Evolutionary conservation across 2,797 vertebrate genomes (phyloP).

Genomic region (Limnodromus scolopaceus): DNA sequence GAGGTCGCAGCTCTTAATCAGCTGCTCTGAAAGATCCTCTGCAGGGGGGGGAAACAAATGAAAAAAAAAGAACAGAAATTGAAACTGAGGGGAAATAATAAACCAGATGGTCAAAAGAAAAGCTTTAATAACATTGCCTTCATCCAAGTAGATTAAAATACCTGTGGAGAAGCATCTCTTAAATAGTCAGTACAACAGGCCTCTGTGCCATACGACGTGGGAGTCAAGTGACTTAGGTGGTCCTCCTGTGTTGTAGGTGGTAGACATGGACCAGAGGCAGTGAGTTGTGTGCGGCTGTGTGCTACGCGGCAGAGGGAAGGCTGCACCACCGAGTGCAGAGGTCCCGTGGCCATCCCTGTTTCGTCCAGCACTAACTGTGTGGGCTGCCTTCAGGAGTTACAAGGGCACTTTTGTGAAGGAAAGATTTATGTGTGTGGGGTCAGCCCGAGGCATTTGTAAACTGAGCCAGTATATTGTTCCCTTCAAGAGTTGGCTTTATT

Average conservation of each 20-base stretch:
- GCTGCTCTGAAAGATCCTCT: constrained; percentile 80
- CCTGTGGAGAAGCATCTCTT: neutral
- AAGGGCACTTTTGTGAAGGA: neutral
- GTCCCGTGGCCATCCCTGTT: neutral
- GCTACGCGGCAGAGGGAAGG: neutral
- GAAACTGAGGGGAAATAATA: neutral
- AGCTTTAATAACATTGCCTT: neutral
- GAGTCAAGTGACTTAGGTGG: neutral
- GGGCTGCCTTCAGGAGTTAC: neutral
- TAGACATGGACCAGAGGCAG: neutral
- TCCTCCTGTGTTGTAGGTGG: neutral
- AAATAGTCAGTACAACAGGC: neutral
- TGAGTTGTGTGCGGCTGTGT: neutral
- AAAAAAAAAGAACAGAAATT: neutral
- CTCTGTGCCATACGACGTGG: neutral
- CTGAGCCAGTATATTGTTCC: neutral
- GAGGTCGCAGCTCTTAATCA: constrained; percentile 78
- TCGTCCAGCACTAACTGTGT: neutral
- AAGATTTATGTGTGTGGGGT: neutral
- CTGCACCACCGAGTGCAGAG: neutral
- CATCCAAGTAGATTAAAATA: neutral
- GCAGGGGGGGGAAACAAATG: neutral
- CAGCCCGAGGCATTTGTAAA: neutral
- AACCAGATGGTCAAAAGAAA: neutral
- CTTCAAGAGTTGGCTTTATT: neutral